A percentile compares a stretch with the other conserved stretches of the same genome.
These are phyloP conservation scores for Baronia brevicornis DNA, from an alignment of 2,888 invertebrate genomes.

Conservation along the genomic window DNA sequence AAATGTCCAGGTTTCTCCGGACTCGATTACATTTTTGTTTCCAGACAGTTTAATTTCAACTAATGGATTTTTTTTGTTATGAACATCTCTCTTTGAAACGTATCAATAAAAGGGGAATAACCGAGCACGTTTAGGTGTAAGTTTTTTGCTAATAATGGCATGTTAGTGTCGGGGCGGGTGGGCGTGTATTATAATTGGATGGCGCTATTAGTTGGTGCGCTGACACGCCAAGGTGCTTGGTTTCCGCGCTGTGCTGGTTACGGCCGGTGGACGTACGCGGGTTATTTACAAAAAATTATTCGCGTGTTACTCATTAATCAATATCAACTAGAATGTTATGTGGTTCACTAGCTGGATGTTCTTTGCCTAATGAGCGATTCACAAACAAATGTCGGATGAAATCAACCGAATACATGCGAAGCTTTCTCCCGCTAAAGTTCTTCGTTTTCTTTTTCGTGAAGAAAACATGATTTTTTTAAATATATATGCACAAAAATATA, in stretches of 20 bases:
- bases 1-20: no score
- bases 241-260: constrained; percentile 36
- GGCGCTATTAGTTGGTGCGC: constrained; percentile 32
- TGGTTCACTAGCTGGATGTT: constrained; percentile 15
- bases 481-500: no score
- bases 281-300: constrained; percentile 40
- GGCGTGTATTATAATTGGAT: no score
- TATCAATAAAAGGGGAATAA: not conserved
- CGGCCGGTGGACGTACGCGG: constrained; percentile 26
- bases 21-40: no score
- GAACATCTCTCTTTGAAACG: no score
- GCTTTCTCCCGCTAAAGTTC: no score
- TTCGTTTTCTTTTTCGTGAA: no score
- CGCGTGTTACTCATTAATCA: constrained; percentile 26
- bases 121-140: no score
- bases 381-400: constrained; percentile 18
- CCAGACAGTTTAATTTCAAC: no score
- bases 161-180: constrained; percentile 29
- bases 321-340: constrained; percentile 22
- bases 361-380: constrained; percentile 1
- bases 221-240: constrained; percentile 35
- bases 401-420: no score
- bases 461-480: no score
- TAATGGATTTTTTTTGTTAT: no score
- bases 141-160: constrained; percentile 9